Conservation (phyloP, 2,113 vertebrate species). For the Halcyon senegalensis region DNA sequence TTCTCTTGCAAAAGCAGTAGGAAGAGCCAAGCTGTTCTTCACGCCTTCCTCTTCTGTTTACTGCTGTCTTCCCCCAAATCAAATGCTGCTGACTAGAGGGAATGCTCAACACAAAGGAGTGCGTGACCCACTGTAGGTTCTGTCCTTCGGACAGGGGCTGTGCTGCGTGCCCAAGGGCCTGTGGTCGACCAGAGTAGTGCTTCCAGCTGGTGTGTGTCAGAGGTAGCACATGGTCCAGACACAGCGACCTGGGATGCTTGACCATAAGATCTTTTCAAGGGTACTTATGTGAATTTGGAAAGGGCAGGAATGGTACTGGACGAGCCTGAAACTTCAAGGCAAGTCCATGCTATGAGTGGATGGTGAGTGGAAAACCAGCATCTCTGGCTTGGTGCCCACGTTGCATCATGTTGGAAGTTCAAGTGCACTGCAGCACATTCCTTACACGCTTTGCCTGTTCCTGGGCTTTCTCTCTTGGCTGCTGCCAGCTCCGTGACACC, state of each 20-base stretch:
- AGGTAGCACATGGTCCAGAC: neutral
- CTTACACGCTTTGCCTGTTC: fast-evolving
- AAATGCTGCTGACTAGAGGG: neutral
- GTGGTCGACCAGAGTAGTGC: neutral
- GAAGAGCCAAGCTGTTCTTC: neutral
- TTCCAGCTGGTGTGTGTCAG: neutral
- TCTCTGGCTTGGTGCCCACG: neutral
- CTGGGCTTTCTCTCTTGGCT: neutral
- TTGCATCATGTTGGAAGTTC: neutral
- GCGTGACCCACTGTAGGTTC: neutral
- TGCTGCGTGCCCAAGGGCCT: fast-evolving
- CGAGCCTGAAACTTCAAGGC: neutral
- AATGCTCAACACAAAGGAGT: fast-evolving
- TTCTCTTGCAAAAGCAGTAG: neutral
- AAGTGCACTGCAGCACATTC: neutral
- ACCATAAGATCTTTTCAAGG: neutral
- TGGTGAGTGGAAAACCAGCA: neutral
- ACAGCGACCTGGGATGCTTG: fast-evolving
- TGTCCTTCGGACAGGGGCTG: neutral
- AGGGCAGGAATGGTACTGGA: neutral
- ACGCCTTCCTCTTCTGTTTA: neutral
- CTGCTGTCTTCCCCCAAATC: neutral
- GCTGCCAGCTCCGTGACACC: neutral
- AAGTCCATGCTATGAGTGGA: fast-evolving
- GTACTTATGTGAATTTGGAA: neutral